Evolutionary conservation across 2,888 invertebrate species (phyloP).

Genomic region (Perizoma flavofasciatum): DNA sequence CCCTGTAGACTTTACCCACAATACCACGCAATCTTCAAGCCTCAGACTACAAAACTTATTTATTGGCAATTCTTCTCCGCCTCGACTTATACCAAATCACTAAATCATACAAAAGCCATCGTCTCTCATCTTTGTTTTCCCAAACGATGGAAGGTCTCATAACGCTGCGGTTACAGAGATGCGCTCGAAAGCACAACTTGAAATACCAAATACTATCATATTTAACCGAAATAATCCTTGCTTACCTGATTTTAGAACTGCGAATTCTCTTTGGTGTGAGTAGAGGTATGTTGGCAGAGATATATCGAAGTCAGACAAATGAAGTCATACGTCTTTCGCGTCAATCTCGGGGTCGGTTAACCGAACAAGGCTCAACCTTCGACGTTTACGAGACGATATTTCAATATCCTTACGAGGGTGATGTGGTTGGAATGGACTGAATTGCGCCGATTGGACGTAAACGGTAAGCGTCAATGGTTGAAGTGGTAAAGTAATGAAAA

Average conservation of each 20-base stretch:
- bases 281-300: conserved; percentile 51
- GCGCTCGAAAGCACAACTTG: conserved; percentile 54
- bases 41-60: conserved; percentile 28
- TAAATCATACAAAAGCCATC: conserved; percentile 71
- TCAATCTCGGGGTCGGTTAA: conserved; percentile 74
- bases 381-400: conserved; percentile 80
- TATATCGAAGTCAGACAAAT: conserved; percentile 80
- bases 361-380: conserved; percentile 64
- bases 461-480: conserved; percentile 10
- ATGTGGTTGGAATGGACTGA: conserved; percentile 31
- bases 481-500: background rate
- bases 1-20: conserved; percentile 20
- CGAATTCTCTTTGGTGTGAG: conserved; percentile 7
- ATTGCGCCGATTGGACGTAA: conserved; percentile 23
- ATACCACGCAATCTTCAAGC: conserved; percentile 22
- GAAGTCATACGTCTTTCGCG: conserved; percentile 76
- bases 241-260: conserved; percentile 11
- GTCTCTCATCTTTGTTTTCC: conserved; percentile 77
- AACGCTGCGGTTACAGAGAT: conserved; percentile 72
- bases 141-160: conserved; percentile 70
- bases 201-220: conserved; percentile 23
- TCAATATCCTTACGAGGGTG: conserved; percentile 81
- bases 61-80: conserved; percentile 29
- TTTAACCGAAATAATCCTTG: conserved; percentile 42
- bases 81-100: conserved; percentile 34